A percentile compares a stretch with the other conserved stretches of the same genome.
Conservation (phyloP, 2,888 invertebrate species). For the Resseliella maxima region DNA sequence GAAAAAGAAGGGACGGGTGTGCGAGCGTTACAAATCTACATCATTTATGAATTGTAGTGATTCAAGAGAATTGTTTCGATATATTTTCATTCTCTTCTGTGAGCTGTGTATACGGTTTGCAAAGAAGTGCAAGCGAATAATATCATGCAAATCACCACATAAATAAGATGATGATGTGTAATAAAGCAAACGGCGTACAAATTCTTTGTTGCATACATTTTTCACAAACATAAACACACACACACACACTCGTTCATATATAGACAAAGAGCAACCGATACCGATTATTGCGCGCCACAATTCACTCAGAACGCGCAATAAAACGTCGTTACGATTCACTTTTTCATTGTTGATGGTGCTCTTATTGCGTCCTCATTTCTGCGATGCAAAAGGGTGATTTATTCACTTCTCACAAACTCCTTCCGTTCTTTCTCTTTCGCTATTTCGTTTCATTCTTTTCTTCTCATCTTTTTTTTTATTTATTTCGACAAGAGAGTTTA, state of each 20-base stretch:
- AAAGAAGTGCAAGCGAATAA: slow-evolving; percentile 4
- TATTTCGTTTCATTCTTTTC: neutral
- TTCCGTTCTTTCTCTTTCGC: too few relatives aligned
- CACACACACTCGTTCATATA: too few relatives aligned
- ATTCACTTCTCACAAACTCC: slow-evolving; percentile 8
- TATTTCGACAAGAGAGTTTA: neutral
- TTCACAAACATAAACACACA: too few relatives aligned
- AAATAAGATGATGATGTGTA: slow-evolving; percentile 53
- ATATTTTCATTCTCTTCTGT: slow-evolving; percentile 3
- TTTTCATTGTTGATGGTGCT: slow-evolving; percentile 35
- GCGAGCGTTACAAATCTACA: neutral
- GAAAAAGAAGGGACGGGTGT: neutral
- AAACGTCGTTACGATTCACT: slow-evolving; percentile 32
- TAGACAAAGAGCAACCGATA: neutral
- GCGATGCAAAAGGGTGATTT: slow-evolving; percentile 17
- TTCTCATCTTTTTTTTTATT: neutral
- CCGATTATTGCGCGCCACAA: neutral
- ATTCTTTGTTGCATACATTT: neutral
- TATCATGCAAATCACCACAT: slow-evolving; percentile 51
- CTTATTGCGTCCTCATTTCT: neutral
- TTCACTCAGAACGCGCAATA: neutral
- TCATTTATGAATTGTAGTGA: slow-evolving; percentile 27
- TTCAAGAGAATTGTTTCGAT: neutral
- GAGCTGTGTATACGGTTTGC: neutral
- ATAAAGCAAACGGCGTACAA: neutral